These are phyloP conservation scores for Iselma pallidipennis DNA, from an alignment of 2,888 invertebrate species.

Conservation along the genomic window DNA sequence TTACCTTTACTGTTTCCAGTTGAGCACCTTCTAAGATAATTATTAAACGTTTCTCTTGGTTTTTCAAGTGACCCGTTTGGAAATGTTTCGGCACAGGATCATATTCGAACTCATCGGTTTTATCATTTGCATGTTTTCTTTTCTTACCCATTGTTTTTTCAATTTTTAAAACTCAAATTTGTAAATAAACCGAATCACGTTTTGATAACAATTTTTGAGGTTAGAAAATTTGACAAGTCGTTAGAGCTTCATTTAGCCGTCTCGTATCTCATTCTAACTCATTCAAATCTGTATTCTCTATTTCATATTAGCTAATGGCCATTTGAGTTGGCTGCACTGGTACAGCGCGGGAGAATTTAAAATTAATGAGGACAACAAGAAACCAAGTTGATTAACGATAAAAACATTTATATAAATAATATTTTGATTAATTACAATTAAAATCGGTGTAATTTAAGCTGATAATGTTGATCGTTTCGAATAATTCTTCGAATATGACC, in stretches of 20 bases:
- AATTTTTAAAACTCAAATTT: background rate
- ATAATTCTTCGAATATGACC: conserved; percentile 1
- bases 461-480: background rate
- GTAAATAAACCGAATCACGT: background rate
- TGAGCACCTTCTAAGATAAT: conserved; percentile 93
- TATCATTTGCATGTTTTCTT: conserved; percentile 56
- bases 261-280: too few relatives aligned
- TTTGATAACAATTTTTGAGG: background rate
- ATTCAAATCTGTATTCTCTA: too few relatives aligned
- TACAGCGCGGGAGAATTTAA: too few relatives aligned
- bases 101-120: conserved; percentile 73
- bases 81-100: conserved; percentile 79
- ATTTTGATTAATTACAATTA: too few relatives aligned
- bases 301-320: too few relatives aligned
- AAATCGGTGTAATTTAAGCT: too few relatives aligned
- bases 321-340: too few relatives aligned
- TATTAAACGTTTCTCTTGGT: conserved; percentile 88
- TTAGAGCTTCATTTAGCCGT: too few relatives aligned
- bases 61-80: conserved; percentile 74
- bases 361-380: too few relatives aligned
- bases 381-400: too few relatives aligned
- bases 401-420: too few relatives aligned
- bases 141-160: conserved; percentile 61
- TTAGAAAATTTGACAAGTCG: too few relatives aligned
- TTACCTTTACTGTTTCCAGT: conserved; percentile 93